These are phyloP conservation scores for Thamnophis sirtalis DNA, from an alignment of 2,113 vertebrate species.

Conservation along the genomic window DNA sequence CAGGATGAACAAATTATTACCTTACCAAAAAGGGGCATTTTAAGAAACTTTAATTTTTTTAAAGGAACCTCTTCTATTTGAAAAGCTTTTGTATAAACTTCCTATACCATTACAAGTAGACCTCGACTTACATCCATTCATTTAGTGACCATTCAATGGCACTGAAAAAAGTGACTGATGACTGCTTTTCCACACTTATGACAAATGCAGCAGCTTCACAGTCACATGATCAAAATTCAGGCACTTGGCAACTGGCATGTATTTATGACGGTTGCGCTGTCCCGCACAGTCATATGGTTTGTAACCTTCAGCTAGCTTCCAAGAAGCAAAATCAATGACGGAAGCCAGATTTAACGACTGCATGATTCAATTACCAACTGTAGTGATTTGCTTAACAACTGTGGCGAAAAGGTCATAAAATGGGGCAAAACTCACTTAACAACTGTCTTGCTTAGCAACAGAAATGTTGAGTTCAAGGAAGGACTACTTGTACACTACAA, in stretches of 20 bases:
- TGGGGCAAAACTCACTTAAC: not conserved
- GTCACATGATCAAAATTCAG: not conserved
- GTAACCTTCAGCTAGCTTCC: not conserved
- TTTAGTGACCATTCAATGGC: not conserved
- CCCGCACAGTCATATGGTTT: not conserved
- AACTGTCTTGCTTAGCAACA: not conserved
- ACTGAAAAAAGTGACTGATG: not conserved
- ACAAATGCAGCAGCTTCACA: not conserved
- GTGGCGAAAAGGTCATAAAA: not conserved
- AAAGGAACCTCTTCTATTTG: conserved; percentile 23
- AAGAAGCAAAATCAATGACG: not conserved
- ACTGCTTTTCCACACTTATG: not conserved
- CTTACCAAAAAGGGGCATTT: not conserved
- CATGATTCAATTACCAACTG: not conserved
- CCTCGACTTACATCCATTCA: not conserved
- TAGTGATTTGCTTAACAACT: not conserved
- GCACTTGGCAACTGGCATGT: not conserved
- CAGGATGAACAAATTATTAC: conserved; percentile 17
- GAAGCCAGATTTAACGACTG: not conserved
- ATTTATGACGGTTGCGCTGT: not conserved
- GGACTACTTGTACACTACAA: not conserved
- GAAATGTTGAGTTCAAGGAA: not conserved
- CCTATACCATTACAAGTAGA: not conserved
- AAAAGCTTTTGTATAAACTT: not conserved
- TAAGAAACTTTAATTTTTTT: not conserved